phyloP scores from a whole-genome alignment of 2,888 invertebrate species.

The Litoditis marina region DNA sequence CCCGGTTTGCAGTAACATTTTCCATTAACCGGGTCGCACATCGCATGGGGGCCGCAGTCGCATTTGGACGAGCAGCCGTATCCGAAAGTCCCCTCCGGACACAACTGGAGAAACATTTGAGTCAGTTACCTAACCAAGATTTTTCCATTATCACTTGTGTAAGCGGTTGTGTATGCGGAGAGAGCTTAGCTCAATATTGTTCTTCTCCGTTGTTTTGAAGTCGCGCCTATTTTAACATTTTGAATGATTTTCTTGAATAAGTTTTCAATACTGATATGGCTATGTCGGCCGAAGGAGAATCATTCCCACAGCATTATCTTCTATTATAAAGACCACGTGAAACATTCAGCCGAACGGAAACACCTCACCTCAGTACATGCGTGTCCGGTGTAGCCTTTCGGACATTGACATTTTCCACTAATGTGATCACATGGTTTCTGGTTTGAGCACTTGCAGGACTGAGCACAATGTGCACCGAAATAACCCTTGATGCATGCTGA shows the following conservation, averaged over 20 bases:
- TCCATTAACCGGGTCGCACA: constrained; percentile 87
- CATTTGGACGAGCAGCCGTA: constrained; percentile 40
- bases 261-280: no score
- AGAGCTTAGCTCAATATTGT: no score
- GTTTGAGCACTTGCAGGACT: constrained; percentile 82
- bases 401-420: constrained; percentile 71
- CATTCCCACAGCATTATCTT: no score
- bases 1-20: constrained; percentile 63
- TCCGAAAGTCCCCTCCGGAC: constrained; percentile 47
- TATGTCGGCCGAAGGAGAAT: no score
- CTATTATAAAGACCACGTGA: no score
- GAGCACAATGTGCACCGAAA: constrained; percentile 61
- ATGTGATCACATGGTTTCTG: constrained; percentile 74
- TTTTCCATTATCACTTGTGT: no score
- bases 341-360: neutral
- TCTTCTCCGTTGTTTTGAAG: no score
- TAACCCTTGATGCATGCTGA: constrained; percentile 58
- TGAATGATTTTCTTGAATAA: no score
- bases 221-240: no score
- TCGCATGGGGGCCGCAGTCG: constrained; percentile 67
- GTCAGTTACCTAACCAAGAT: no score
- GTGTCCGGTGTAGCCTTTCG: constrained; percentile 53
- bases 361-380: constrained; percentile 38
- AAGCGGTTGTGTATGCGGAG: no score
- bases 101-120: constrained; percentile 21